These are phyloP conservation scores for Atta cephalotes DNA, from an alignment of 1,140 invertebrate species.

Conservation along the genomic window DNA sequence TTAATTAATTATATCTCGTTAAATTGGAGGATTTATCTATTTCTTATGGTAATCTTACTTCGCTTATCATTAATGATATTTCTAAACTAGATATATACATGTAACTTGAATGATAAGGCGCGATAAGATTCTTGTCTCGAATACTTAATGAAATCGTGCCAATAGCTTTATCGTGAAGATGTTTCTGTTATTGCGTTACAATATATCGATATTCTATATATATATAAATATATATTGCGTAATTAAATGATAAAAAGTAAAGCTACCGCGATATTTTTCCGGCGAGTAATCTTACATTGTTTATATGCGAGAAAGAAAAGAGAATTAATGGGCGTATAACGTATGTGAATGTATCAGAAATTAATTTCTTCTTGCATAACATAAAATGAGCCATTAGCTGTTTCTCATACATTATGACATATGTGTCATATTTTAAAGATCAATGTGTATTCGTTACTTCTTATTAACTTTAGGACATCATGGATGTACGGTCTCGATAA, in stretches of 20 bases:
- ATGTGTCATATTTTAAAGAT: background rate
- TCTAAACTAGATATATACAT: slow-evolving; percentile 15
- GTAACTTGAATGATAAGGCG: slow-evolving; percentile 22
- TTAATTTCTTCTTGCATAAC: background rate
- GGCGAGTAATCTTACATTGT: background rate
- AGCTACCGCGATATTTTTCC: too few species aligned
- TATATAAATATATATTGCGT: background rate
- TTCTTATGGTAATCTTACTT: background rate
- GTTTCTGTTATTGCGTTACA: background rate
- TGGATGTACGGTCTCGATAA: slow-evolving; percentile 17
- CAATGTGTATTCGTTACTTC: background rate
- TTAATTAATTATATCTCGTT: background rate
- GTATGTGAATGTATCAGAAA: background rate
- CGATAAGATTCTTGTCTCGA: slow-evolving; percentile 44
- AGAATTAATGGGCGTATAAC: background rate
- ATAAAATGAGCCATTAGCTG: background rate
- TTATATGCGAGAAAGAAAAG: background rate
- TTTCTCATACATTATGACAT: background rate
- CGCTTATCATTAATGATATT: slow-evolving; percentile 28
- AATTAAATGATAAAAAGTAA: too few species aligned
- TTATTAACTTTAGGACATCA: background rate
- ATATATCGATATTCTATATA: background rate
- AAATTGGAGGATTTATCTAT: slow-evolving; percentile 1
- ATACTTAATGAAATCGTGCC: slow-evolving; percentile 28
- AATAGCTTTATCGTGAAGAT: slow-evolving; percentile 16